Base-by-base conservation (phyloP, 2,888 invertebrate genomes). In the Kuschelorhynchus macadamiae region DNA sequence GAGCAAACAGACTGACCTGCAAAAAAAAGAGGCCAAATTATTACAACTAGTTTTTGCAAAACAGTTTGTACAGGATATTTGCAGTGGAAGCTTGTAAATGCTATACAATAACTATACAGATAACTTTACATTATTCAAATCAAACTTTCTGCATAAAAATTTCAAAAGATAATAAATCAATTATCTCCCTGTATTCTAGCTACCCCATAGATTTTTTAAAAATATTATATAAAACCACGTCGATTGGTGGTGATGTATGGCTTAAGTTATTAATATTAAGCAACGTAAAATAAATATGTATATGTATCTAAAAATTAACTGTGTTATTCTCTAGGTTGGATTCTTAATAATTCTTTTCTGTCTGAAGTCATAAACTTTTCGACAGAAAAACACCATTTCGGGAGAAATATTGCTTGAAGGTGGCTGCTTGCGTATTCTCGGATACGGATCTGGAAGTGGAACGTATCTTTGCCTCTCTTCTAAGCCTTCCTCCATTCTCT, bases 351-450 rank as follows among this genome's bases (percentile, higher is more conserved):
- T 88, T 77, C 92, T 87, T 81, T 95, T 96, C 78, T 94, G 92
- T 76, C 96, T 89, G 86, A 95, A 96, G 85, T 98, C 97, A 86
- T 97, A 98, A 67, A 97, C 93, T 77, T 94, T 92, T 50, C 96
- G 91, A 85, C 97, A 97, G 87, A 97, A 95, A 82, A 97, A 94
- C 42, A 98, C 94, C 83, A 95, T 90, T 78, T 97, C 97, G 7
- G 91, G 88, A 61, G 91, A 89, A 52, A 91, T 89, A 75, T 90
- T 85, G 50, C 79, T 69, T 84, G 91, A 82, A 83, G 91, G 87
- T 76, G 92, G 89, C 81, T 87, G 89, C 82, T 90, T 81, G 69
- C 81, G 81, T 62, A 81, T 79, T 65, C 88, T 83, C 4, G 90
- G 86, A 78, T 88, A 88, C 77, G 87, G 86, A 68, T 90, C 88